Base-by-base conservation (phyloP, 2,113 vertebrate species). In the Triplophysa tibetana region DNA sequence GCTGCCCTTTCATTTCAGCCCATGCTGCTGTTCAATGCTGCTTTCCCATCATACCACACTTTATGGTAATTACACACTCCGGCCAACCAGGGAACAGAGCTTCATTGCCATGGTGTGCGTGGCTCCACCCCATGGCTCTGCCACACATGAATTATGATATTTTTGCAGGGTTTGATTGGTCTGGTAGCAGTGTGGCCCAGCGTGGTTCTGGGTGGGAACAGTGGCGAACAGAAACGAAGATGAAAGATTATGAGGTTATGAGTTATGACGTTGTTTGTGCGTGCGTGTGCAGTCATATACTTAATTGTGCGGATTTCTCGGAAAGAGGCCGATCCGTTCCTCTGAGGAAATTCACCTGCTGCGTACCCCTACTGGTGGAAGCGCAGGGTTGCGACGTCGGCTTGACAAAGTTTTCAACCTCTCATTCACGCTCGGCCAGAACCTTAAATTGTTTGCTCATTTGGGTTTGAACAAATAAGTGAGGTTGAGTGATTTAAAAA, bases 371-470 rank as follows among this genome's bases (percentile, higher is more conserved):
- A 58, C 8, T 58, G 54, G 19, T 6, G 54, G n/a, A 58, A 58
- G 10, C n/a, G 7, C n/a, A 19, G 7, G 17, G 16, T 52, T 52
- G 50, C 50, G 50, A 16, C 2, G 50, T 16, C 50, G 4, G 14
- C 16, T 16, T 17, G 14, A 52, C 16, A 6, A 4, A 60, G 8
- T 58, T 21, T 73, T 73, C n/a, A 73, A 13, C 19, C 70, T 41
- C 54, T 41, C 70, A 41, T 73, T 73, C 52, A 43, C 2, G 6
- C 14, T 41, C 19, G 3, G 0, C 69, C 29, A 58, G 26, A 86
- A 90, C 88, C 85, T 88, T 88, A 87, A 88, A 86, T 84, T 89
- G 85, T 91, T 92, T 90, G 88, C 86, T 80, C 83, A 60, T 54
- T 83, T 77, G 65, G 82, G 80, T 82, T 86, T 86, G 85, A 81